Percentiles rank a stretch among this genome's conserved stretches.
Conservation (phyloP, 2,113 vertebrate species). For the Sapayoa aenigma region DNA sequence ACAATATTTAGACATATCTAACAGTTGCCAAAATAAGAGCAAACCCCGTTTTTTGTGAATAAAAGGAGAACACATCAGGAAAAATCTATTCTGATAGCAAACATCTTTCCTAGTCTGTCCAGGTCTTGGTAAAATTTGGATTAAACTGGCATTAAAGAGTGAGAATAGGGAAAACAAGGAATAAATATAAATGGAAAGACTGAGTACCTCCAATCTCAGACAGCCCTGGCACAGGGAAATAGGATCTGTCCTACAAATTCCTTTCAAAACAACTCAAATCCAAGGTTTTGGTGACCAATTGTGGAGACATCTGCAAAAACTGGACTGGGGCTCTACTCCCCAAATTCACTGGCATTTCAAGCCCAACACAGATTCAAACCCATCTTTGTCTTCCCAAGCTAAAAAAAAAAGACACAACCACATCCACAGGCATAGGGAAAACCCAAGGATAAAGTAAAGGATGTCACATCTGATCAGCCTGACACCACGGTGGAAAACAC, state of each 20-base stretch:
- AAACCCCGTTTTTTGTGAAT: not conserved
- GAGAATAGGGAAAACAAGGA: not conserved
- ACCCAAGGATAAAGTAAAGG: not conserved
- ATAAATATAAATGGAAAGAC: not conserved
- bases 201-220: not conserved
- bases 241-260: not conserved
- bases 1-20: not conserved
- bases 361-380: not conserved
- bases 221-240: not conserved
- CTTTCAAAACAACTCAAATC: not conserved
- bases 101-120: not conserved
- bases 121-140: not conserved
- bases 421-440: not conserved
- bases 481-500: not conserved
- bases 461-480: conserved; percentile 51
- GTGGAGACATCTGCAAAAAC: not conserved
- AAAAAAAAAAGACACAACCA: not conserved
- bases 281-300: not conserved
- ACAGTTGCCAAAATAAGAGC: not conserved
- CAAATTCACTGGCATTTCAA: not conserved
- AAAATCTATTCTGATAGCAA: not conserved
- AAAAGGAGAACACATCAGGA: not conserved
- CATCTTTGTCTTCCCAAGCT: not conserved
- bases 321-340: not conserved
- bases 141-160: not conserved